Evolutionary conservation across 2,113 vertebrate genomes (phyloP), one percentile per base, ranked within the genome.

Genomic region (Pelecanoides urinatrix): DNA sequence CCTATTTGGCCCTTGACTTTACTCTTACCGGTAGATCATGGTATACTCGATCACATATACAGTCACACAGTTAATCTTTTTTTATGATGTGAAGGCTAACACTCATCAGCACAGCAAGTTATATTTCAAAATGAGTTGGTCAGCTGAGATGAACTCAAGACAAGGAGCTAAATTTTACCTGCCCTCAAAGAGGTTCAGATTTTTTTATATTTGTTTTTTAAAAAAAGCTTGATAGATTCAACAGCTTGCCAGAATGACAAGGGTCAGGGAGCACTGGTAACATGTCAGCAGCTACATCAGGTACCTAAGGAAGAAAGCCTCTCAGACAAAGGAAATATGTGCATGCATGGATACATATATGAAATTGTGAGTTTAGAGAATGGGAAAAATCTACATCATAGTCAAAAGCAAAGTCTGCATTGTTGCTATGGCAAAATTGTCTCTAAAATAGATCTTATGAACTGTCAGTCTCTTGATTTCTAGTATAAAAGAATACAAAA

Each of bases 61-160:
- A 47, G 12, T 30, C 36, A 58, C 15, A 47, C 0, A 0, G 19
- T 45, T 68, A 76, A 40, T 34, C 6, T 17, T 45, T 83, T 45
- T 91, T 68, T 70, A 55, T 1, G 0, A 68, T 40, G 56, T 68
- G 68, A 92, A 86, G 18, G 21, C 21, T 83, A 78, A 72, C 23
- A 55, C 29, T 36, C 4, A 34, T n/a, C 42, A 73, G 30, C 59
- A 40, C 22, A 49, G 29, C 18, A 77, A 66, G 29, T 36, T 9
- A 3, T 18, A 49, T 47, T 87, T 93, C 36, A 75, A 86, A 88
- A 71, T 10, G 9, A 79, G 8, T 52, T 4, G 1, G 27, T 52
- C 42, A 36, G 27, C 1, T 91, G 36, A 91, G 38, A 62, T 18
- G n/a, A 93, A 73, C 12, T 86, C 0, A 0, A 80, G 53, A 53